Conservation (phyloP, 92 coral and sea anemone genomes). For the Actinernus sp. region DNA sequence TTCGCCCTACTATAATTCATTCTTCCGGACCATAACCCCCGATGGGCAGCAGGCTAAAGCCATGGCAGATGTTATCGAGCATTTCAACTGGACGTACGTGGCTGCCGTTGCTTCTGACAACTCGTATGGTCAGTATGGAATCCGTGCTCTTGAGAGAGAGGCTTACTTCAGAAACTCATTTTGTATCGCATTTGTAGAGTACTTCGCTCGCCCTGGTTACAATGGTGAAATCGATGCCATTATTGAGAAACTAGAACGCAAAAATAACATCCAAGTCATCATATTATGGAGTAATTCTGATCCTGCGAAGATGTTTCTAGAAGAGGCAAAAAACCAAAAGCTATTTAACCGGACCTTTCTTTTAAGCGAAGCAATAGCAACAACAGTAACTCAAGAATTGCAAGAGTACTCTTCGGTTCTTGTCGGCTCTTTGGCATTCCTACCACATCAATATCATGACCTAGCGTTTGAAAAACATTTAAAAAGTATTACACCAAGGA, state of each 20-base stretch:
- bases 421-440: too few species aligned
- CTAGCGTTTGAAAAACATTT: too few species aligned
- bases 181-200: slow-evolving; percentile 8
- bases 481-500: too few species aligned
- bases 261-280: slow-evolving; percentile 1
- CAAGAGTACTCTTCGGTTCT: too few species aligned
- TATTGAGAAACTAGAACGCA: neutral
- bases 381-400: too few species aligned
- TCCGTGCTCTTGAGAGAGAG: neutral
- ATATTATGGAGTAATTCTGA: neutral
- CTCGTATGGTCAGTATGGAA: slow-evolving; percentile 1
- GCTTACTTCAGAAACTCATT: slow-evolving; percentile 3
- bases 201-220: neutral
- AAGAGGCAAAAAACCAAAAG: neutral
- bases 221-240: neutral
- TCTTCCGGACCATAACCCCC: too few species aligned
- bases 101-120: slow-evolving; percentile 7
- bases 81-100: slow-evolving; percentile 7
- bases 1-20: too few species aligned
- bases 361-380: neutral
- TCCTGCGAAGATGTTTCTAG: neutral
- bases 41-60: too few species aligned
- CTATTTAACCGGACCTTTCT: neutral
- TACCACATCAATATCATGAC: too few species aligned
- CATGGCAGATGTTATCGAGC: too few species aligned